Conservation (phyloP, 1,140 invertebrate species). For the Pemphigus obesinymphae region DNA sequence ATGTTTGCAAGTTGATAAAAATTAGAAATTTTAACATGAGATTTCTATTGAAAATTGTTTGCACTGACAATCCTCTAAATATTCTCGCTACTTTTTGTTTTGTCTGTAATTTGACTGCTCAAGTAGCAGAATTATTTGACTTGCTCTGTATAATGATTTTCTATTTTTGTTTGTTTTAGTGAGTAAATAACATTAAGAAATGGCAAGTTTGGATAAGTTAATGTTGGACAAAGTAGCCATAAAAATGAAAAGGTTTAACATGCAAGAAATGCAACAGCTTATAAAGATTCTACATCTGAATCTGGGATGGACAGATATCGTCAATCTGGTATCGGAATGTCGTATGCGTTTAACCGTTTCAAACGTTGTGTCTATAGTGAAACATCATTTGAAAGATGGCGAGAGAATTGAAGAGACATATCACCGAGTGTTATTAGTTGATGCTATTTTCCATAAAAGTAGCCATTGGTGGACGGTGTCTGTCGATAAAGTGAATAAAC, state of each 20-base stretch:
- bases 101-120: no score
- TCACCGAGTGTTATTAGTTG: not conserved
- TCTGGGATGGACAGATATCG: slow-evolving; percentile 3
- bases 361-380: not conserved
- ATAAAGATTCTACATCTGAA: slow-evolving; percentile 4
- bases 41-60: no score
- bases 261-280: slow-evolving; percentile 6
- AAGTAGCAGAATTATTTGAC: no score
- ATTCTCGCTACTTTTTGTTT: no score
- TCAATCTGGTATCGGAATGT: not conserved
- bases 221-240: slow-evolving; percentile 5
- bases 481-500: slow-evolving; percentile 2
- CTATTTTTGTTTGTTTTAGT: no score
- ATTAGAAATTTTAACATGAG: no score
- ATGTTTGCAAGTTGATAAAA: no score
- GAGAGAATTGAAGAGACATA: not conserved
- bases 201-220: not conserved
- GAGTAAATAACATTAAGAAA: not conserved
- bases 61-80: no score
- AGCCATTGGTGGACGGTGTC: slow-evolving; percentile 21
- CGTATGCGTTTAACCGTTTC: slow-evolving; percentile 8
- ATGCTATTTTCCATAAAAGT: slow-evolving; percentile 7
- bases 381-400: not conserved
- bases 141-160: no score
- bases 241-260: slow-evolving; percentile 15